These are phyloP conservation scores for Bos indicus DNA, from an alignment of 2,113 vertebrate species.

Conservation along the genomic window DNA sequence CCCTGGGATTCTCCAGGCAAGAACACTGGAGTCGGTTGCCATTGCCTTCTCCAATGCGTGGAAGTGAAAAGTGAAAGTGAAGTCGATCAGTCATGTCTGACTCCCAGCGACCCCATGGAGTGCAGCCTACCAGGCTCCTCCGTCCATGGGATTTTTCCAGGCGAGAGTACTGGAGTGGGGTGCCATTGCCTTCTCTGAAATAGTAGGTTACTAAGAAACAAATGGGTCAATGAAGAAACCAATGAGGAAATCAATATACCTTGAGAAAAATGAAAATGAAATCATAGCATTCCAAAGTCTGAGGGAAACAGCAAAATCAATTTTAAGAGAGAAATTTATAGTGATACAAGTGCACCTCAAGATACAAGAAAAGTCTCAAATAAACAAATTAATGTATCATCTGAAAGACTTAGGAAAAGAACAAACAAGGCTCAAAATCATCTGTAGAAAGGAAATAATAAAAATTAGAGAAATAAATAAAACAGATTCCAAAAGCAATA, in stretches of 20 bases:
- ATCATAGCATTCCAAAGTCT: background rate
- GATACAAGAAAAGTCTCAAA: background rate
- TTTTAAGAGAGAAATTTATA: background rate
- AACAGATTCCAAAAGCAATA: background rate
- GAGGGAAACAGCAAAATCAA: background rate
- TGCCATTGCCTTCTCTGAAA: background rate
- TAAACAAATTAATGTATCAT: background rate
- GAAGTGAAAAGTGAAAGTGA: no score
- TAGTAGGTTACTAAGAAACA: background rate
- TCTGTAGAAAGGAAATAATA: background rate
- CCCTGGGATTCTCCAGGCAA: no score
- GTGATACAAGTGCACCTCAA: background rate
- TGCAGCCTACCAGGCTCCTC: no score
- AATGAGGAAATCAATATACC: background rate
- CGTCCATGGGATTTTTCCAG: no score
- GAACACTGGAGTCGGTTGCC: no score
- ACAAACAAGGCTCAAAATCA: background rate
- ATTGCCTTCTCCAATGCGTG: no score
- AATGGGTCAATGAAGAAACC: background rate
- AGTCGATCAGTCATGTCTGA: rapidly evolving
- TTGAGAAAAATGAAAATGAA: background rate
- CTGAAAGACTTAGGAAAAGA: background rate
- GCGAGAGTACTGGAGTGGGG: no score
- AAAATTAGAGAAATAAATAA: background rate
- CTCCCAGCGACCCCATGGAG: no score